phyloP scores from a whole-genome alignment of 2,888 invertebrate species.

The Nomada ferruginata region DNA sequence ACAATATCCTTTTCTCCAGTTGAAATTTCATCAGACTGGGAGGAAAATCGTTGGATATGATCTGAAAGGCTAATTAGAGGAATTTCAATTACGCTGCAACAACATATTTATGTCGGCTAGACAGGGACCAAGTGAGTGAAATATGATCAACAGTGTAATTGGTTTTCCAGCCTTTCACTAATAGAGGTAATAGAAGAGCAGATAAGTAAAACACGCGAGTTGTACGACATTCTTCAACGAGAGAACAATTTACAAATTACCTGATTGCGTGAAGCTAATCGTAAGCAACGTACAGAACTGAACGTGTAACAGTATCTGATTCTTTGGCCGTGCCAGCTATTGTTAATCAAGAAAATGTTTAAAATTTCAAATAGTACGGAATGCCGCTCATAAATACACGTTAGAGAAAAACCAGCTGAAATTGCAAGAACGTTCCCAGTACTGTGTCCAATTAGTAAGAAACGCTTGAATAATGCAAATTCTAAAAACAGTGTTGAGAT shows the following conservation, averaged over 20 bases:
- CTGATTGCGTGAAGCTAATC: constrained; percentile 45
- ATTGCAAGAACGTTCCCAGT: background rate
- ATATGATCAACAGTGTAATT: constrained; percentile 55
- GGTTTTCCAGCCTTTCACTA: constrained; percentile 58
- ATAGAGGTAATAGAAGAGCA: constrained; percentile 47
- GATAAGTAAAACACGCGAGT: constrained; percentile 58
- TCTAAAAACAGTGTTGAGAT: background rate
- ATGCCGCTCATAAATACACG: background rate
- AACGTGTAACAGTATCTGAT: constrained; percentile 35
- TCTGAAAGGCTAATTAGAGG: background rate
- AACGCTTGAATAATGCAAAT: background rate
- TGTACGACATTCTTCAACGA: constrained; percentile 48
- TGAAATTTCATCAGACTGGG: background rate
- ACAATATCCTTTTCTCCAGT: background rate
- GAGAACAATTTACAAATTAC: constrained; percentile 57
- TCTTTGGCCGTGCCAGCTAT: background rate
- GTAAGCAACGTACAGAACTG: constrained; percentile 3
- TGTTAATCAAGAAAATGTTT: background rate
- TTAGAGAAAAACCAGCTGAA: background rate
- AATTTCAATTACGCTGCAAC: constrained; percentile 11
- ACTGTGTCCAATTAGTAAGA: background rate
- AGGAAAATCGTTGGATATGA: background rate
- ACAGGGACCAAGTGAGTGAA: constrained; percentile 40
- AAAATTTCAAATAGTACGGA: background rate
- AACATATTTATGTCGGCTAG: background rate